These are phyloP conservation scores for Capreolus pygargus DNA, from an alignment of 2,113 vertebrate species.

Conservation along the genomic window DNA sequence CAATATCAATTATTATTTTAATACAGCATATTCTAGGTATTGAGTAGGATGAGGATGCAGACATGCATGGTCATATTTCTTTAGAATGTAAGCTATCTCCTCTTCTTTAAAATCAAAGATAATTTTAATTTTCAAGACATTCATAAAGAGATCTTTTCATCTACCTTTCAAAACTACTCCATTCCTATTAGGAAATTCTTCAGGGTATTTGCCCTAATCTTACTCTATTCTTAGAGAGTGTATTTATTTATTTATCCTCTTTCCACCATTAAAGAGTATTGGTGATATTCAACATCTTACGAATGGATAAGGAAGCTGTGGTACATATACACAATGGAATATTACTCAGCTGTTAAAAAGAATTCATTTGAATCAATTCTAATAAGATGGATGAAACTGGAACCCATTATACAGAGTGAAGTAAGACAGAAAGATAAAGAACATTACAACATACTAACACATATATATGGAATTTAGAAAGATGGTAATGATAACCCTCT, in stretches of 20 bases:
- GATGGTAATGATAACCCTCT: too few species aligned
- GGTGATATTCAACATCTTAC: not conserved
- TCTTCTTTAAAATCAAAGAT: conserved; percentile 23
- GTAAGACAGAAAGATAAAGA: too few species aligned
- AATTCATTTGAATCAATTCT: too few species aligned
- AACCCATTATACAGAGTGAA: too few species aligned
- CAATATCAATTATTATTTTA: not conserved
- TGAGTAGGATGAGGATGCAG: not conserved
- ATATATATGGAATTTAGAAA: too few species aligned
- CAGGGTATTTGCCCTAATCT: not conserved
- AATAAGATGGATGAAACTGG: too few species aligned
- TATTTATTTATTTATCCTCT: not conserved
- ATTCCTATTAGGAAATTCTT: conserved; percentile 15
- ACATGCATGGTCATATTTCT: not conserved
- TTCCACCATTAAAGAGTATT: not conserved
- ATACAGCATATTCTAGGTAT: not conserved
- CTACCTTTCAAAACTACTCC: not conserved
- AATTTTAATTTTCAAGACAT: not conserved
- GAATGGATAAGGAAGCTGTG: too few species aligned
- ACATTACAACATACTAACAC: too few species aligned
- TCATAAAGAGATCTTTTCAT: not conserved
- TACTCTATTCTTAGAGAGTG: not conserved
- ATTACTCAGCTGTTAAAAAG: too few species aligned
- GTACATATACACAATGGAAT: too few species aligned
- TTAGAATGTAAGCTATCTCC: not conserved